Conservation (phyloP, 2,113 vertebrate genomes). For the Parus major region DNA sequence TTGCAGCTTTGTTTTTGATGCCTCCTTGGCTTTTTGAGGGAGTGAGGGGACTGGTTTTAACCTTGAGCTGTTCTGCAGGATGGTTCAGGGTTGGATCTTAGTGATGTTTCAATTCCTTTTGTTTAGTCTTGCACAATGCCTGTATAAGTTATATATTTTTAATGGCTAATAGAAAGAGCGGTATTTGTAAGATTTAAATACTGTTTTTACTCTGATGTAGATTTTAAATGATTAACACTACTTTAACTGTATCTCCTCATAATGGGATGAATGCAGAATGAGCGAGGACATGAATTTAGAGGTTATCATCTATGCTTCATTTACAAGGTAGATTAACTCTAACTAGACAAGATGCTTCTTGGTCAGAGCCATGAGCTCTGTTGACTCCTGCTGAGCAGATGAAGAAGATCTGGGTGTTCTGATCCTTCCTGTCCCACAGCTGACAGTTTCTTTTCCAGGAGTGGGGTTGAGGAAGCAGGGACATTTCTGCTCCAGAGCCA, state of each 20-base stretch:
- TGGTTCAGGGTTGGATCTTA: not conserved
- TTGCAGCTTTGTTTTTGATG: not conserved
- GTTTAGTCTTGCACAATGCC: not conserved
- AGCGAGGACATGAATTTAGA: not conserved
- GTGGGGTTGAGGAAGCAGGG: fast-evolving
- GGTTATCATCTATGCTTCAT: not conserved
- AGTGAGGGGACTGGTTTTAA: not conserved
- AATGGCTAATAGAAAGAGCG: not conserved
- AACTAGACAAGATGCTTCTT: not conserved
- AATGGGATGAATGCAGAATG: not conserved
- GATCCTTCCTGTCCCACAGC: not conserved
- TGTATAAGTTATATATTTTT: not conserved
- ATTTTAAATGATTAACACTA: not conserved
- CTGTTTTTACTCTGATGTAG: not conserved
- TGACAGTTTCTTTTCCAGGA: not conserved
- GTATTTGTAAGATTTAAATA: not conserved
- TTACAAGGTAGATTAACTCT: not conserved
- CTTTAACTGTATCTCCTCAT: not conserved
- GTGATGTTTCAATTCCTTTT: not conserved
- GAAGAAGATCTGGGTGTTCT: not conserved
- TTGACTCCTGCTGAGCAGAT: not conserved
- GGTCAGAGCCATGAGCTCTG: not conserved
- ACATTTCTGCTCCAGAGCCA: not conserved
- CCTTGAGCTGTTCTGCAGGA: not conserved
- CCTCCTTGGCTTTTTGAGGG: not conserved